Base-by-base conservation (phyloP, 2,888 invertebrate genomes). In the Lissocephala sabroskyi region DNA sequence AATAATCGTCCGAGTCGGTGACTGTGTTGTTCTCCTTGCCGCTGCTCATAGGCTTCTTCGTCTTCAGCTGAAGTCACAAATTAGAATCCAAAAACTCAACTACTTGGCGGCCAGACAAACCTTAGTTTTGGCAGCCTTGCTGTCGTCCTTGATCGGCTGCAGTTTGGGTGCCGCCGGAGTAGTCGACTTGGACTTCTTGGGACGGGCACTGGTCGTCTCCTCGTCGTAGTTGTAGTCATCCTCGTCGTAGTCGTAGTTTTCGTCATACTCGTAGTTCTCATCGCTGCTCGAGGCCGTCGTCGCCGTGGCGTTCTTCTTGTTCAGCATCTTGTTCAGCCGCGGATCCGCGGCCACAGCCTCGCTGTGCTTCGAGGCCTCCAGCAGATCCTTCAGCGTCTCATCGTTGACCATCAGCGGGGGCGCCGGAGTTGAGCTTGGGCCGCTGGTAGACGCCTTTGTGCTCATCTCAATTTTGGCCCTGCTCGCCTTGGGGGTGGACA, bases 321-420 rank as follows among this genome's bases (percentile, higher is more conserved):
- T 35, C 49, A 84, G 49, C 74, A 84, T 79, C 62, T 83, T 81
- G 45, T 83, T 81, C 42, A 79, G 80, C 52, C 83, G 79, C 32
- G 65, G 66, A 62, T 80, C 79, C 45, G 74, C 65, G 29, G 77
- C 70, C 45, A 79, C 45, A 13, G 68, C 75, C 36, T 57, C 51
- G 3, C 58, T 81, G 30, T 82, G 79, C 52, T 82, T 83, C 17
- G 82, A 68, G n/a, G 82, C 83, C 60, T 82, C 81, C n/a, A 80
- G 47, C 29, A 82, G 61, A 50, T 80, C 80, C 39, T 70, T 63
- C 2, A 70, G 45, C 1, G 70, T 61, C 48, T 78, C 80, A 52
- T 75, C 79, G 36, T 65, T 79, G 9, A 81, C 56, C n/a, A n/a
- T n/a, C n/a, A n/a, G n/a, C n/a, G n/a, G n/a, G n/a, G n/a, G n/a